These are phyloP conservation scores for Ctenosaura bakeri DNA, from an alignment of 2,797 vertebrate species.

Conservation along the genomic window DNA sequence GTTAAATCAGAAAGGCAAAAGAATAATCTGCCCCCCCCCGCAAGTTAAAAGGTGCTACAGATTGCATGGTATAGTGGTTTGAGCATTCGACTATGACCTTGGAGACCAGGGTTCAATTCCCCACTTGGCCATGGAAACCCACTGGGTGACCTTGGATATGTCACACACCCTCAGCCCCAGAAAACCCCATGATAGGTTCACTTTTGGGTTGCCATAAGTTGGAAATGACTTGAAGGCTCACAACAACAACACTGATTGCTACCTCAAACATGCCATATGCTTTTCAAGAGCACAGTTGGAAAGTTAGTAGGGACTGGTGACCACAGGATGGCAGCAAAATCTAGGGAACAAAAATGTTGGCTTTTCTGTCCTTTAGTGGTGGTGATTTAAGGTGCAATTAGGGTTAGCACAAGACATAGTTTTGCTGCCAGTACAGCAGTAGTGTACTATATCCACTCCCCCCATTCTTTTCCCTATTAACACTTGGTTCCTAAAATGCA, in stretches of 20 bases:
- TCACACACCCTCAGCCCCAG: too few relatives aligned
- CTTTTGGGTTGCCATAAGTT: too few relatives aligned
- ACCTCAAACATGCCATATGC: background rate
- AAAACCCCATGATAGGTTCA: too few relatives aligned
- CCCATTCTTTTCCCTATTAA: background rate
- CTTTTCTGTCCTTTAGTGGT: background rate
- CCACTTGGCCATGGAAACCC: too few relatives aligned
- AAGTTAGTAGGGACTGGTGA: background rate
- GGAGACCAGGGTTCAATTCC: too few relatives aligned
- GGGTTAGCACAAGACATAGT: too few relatives aligned
- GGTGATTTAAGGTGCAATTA: background rate
- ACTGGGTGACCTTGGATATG: too few relatives aligned
- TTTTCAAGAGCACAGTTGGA: background rate
- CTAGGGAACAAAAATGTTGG: background rate
- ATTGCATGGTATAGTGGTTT: too few relatives aligned
- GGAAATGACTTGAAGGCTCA: too few relatives aligned
- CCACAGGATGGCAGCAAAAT: slow-evolving; percentile 41
- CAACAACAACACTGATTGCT: background rate
- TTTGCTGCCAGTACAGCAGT: background rate
- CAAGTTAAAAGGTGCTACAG: background rate
- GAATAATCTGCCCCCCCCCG: background rate
- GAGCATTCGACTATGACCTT: too few relatives aligned
- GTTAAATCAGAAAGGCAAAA: background rate
- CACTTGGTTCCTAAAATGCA: background rate
- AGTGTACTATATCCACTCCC: background rate